Base-by-base conservation (phyloP, 2,113 vertebrate species). In the Choloepus hoffmanni region DNA sequence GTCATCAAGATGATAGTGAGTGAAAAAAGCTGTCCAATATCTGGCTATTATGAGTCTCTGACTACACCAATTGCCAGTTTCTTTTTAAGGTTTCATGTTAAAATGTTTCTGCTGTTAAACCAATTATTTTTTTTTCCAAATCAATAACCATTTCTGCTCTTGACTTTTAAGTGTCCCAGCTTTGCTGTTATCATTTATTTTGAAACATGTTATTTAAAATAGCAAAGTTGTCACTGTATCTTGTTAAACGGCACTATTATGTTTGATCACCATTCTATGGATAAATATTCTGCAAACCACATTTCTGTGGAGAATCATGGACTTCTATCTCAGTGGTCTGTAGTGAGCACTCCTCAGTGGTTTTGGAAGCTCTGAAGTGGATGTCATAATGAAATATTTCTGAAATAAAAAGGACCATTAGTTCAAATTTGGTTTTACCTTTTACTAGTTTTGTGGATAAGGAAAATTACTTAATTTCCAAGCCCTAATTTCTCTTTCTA, bases 101-200 rank as follows among this genome's bases (percentile, higher is more conserved):
- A 97, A 93, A 94, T 67, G 87, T 95, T 98, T 98, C 86, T 98
- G 96, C 95, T 96, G 92, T 97, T 98, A 97, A 97, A 97, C 97
- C 96, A 97, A 96, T 97, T 97, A 96, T 16, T 19, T 95, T 96
- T 96, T n/a, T 96, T 55, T 95, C 96, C 74, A 92, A 40, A 0
- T 97, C 98, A 97, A 94, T 98, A 98, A 97, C 86, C 58, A 77
- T 94, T 97, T 96, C 85, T 92, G 45, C 2, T 92, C 88, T 78
- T 89, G n/a, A 83, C 95, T 97, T 98, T 95, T 90, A 93, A 68
- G 90, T 95, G 45, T 85, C 83, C 85, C 55, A 77, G 86, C 81
- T 24, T 96, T 87, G 86, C 74, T 83, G 86, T 77, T 97, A 86
- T 83, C 94, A 74, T 96, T 97, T 96, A 93, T 94, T 95, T 89